These are phyloP conservation scores for Metalampra italica DNA, from an alignment of 2,888 invertebrate genomes.

Conservation along the genomic window DNA sequence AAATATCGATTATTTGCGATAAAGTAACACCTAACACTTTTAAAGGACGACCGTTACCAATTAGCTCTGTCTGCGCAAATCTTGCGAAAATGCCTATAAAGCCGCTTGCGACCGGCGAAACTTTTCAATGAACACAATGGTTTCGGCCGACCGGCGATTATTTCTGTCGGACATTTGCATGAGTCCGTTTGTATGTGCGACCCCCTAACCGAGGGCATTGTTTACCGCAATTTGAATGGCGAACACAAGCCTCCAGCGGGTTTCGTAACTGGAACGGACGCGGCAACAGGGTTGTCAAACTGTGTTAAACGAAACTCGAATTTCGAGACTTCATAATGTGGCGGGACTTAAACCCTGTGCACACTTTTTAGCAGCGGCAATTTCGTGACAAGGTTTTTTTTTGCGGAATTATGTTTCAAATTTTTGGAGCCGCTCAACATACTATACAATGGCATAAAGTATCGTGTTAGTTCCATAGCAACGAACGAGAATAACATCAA, in stretches of 20 bases:
- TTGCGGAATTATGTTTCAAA: no score
- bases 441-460: no score
- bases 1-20: no score
- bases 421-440: no score
- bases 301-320: background rate
- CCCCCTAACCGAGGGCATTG: constrained; percentile 63
- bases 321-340: background rate
- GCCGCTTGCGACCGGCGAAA: constrained; percentile 36
- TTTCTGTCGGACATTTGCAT: constrained; percentile 58
- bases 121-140: constrained; percentile 55
- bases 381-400: no score
- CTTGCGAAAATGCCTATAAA: constrained; percentile 5
- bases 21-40: no score
- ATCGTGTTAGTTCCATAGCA: no score
- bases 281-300: constrained; percentile 13
- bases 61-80: background rate
- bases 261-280: constrained; percentile 39
- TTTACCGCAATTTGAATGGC: constrained; percentile 61
- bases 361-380: no score
- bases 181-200: constrained; percentile 41
- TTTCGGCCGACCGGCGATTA: constrained; percentile 42
- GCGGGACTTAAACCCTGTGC: no score
- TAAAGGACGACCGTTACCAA: background rate
- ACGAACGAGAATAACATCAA: no score
- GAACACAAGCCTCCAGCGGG: constrained; percentile 55